Base-by-base conservation (phyloP, 2,888 invertebrate species). In the Tenthredo mesomela region DNA sequence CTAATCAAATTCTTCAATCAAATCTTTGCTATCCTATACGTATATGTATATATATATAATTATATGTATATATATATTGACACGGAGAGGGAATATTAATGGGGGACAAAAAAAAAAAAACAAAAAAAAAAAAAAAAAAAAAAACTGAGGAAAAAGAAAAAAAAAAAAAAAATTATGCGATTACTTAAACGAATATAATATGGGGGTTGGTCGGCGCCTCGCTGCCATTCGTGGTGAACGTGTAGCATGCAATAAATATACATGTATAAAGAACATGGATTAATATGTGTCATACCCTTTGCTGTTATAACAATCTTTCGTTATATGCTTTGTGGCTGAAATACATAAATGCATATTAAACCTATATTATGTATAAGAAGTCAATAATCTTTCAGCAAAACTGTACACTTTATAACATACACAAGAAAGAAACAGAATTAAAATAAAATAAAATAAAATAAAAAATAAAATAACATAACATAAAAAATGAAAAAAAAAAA, bases 161-260 rank as follows among this genome's bases (percentile, higher is more conserved):
- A 67, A 67, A 70, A 29, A 25, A 37, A 37, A 37, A 25, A 4
- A n/a, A 47, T 25, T 47, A 18, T 78, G 54, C 33, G 77, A 54
- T 25, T 29, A 50, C 18, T 54, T 54, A 40, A 80, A 80, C 40
- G 54, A 58, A 61, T 25, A 61, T 25, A 61, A 61, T 25, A 50
- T 50, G 77, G 29, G 29, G 15, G 40, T 80, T 29, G 54, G 25
- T 73, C 61, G 54, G 58, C 71, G 70, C 50, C 67, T 50, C 43
- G 85, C 70, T 43, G 82, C 82, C 84, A 71, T 43, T 84, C 85
- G 85, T 83, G 87, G 87, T 88, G 86, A 89, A 89, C 89, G 89
- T 91, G 90, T 91, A 90, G 90, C 88, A 90, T 89, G 90, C 90
- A 90, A 90, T 90, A 90, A 90, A 37, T 70, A 37, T 89, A 88